These are phyloP conservation scores for Carposina sasakii DNA, from an alignment of 1,140 invertebrate genomes.

Conservation along the genomic window DNA sequence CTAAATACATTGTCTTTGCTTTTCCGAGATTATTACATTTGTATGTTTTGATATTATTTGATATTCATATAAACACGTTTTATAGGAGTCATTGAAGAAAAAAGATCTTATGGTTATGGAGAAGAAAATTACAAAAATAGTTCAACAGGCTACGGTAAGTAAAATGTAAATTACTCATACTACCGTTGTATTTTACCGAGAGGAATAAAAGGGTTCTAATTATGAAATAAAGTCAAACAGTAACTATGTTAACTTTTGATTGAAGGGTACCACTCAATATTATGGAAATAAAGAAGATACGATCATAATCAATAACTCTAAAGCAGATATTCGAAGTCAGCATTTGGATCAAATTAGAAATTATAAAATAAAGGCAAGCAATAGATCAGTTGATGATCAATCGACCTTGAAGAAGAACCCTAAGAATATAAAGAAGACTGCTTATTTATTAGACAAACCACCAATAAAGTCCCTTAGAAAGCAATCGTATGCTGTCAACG, in stretches of 20 bases:
- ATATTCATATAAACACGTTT: slow-evolving; percentile 3
- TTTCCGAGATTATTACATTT: slow-evolving; percentile 3
- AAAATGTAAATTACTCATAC: slow-evolving; percentile 13
- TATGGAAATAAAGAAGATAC: too few relatives aligned
- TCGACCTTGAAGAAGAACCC: too few relatives aligned
- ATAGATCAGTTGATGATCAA: slow-evolving; percentile 1
- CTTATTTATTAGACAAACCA: slow-evolving; percentile 8
- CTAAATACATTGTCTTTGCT: too few relatives aligned
- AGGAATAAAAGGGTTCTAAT: too few relatives aligned
- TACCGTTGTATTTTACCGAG: too few relatives aligned
- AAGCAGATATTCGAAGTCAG: too few relatives aligned
- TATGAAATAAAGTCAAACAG: too few relatives aligned
- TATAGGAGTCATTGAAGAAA: slow-evolving; percentile 49
- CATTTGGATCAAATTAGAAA: too few relatives aligned
- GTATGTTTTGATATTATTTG: not conserved
- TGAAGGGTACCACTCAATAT: too few relatives aligned
- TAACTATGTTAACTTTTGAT: too few relatives aligned
- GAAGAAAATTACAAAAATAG: slow-evolving; percentile 41
- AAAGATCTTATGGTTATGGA: slow-evolving; percentile 45
- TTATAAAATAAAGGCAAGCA: too few relatives aligned
- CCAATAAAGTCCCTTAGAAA: slow-evolving; percentile 26
- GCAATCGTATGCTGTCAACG: slow-evolving; percentile 47
- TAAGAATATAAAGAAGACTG: not conserved
- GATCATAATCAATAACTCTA: too few relatives aligned
- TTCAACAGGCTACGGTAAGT: slow-evolving; percentile 43